Evolutionary conservation across 2,797 vertebrate species (phyloP).

Genomic region (Fratercula arctica): DNA sequence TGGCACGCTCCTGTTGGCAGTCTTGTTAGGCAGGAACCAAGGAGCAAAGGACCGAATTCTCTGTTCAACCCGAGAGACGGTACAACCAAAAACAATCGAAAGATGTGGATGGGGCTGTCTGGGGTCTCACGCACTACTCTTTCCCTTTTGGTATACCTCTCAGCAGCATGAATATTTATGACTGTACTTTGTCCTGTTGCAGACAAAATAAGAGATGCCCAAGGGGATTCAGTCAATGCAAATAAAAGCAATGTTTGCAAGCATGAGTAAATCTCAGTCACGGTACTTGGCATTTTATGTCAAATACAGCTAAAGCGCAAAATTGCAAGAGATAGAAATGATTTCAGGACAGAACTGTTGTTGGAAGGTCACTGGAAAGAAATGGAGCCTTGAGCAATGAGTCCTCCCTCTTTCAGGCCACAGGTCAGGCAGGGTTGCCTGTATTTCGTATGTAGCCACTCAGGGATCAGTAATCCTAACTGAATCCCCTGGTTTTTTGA

Average conservation of each 20-base stretch:
- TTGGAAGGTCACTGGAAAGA: conserved; percentile 36
- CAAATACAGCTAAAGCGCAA: background rate
- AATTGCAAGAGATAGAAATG: conserved; percentile 9
- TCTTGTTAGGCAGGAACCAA: background rate
- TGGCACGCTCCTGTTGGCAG: background rate
- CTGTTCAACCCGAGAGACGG: background rate
- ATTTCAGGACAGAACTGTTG: conserved; percentile 18
- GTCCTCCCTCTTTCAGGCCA: background rate
- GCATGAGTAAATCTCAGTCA: conserved; percentile 40
- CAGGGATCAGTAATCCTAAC: background rate
- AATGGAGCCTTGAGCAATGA: background rate
- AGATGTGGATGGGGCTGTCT: background rate
- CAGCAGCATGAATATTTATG: conserved; percentile 13
- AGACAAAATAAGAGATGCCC: conserved; percentile 52
- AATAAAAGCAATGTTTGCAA: conserved; percentile 60
- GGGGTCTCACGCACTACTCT: background rate
- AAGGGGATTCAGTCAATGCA: conserved; percentile 39
- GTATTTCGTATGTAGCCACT: background rate
- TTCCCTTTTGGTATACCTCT: background rate
- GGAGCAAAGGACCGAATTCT: background rate
- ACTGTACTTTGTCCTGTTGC: background rate
- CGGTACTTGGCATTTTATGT: conserved; percentile 41
- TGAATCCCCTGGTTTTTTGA: background rate
- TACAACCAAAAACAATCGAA: background rate
- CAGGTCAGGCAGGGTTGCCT: background rate